These are phyloP conservation scores for Cremastobaeus sp. DNA, from an alignment of 2,888 invertebrate species.

Conservation along the genomic window DNA sequence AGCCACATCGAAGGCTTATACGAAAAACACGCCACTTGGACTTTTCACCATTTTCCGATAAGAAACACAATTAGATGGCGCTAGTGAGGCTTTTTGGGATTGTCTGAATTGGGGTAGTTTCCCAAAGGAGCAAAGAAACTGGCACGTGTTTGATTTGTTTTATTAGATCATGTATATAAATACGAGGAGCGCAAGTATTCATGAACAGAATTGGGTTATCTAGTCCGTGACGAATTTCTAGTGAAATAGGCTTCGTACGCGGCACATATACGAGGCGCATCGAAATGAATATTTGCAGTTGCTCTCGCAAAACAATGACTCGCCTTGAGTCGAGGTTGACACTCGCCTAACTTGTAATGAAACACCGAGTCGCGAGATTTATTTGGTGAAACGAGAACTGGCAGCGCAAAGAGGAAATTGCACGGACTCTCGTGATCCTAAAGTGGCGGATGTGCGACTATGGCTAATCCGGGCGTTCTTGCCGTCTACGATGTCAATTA, in stretches of 20 bases:
- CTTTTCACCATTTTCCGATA: too few relatives aligned
- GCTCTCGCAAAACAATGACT: constrained; percentile 41
- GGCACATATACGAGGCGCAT: constrained; percentile 10
- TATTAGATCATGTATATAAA: too few relatives aligned
- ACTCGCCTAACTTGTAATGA: constrained; percentile 53
- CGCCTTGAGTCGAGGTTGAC: constrained; percentile 48
- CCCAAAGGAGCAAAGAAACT: too few relatives aligned
- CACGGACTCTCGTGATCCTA: constrained; percentile 48
- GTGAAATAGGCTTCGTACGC: too few relatives aligned
- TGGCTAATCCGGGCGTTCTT: constrained; percentile 51
- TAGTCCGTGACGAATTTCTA: constrained; percentile 4
- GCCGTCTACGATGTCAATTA: constrained; percentile 56
- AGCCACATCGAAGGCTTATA: too few relatives aligned
- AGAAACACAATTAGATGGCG: too few relatives aligned
- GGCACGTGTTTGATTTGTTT: too few relatives aligned
- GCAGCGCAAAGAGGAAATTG: constrained; percentile 58
- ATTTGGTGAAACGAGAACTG: constrained; percentile 59
- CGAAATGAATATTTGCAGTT: constrained; percentile 46
- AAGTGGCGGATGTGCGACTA: constrained; percentile 54
- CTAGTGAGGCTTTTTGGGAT: too few relatives aligned
- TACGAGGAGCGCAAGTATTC: too few relatives aligned
- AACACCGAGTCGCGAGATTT: constrained; percentile 51
- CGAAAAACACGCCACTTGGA: too few relatives aligned
- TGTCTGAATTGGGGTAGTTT: too few relatives aligned
- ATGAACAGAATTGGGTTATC: too few relatives aligned